Base-by-base conservation (phyloP, 1,140 invertebrate genomes). In the Apolygus lucorum region DNA sequence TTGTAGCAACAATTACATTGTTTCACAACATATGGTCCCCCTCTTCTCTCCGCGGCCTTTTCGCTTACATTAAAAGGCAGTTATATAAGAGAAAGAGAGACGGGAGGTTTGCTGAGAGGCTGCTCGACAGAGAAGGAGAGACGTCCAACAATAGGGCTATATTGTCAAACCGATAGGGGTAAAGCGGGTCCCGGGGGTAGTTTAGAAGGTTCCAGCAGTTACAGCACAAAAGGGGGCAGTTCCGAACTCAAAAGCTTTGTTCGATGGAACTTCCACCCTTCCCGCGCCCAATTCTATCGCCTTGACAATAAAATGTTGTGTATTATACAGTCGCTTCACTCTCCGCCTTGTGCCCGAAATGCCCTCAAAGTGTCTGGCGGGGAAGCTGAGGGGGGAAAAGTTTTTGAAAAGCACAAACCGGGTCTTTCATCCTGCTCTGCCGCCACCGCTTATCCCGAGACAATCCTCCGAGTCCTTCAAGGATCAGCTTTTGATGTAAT, bases 1-100 rank as follows among this genome's bases (percentile, higher is more conserved):
- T 70, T 70, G 68, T 70, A 49, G 63, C 52, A 59, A 68, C 67
- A 68, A 68, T 68, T 68, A 68, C 67, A 62, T 68, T 68, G 67
- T 68, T 68, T 68, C 67, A 25, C 67, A 68, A 68, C 67, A 68
- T 68, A 68, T 68, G 34, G 4, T 21, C 54, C 22, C 4, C 11
- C 22, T 21, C 22, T 59, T 11, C 22, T 21, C 54, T 59, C 54
- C 22, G 8, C 22, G 11, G 13, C 11, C 54, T 22, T 59, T 59
- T 59, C 54, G 54, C 54, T 59, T 59, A 59, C 54, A 68, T 68
- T 68, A 68, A 68, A 68, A 68, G 67, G 25, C 67, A 68, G 67
- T 68, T 68, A 68, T 54, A 59, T 24, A 26, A 11, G n/a, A 17
- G 14, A 11, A 49, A 49, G 34, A 49, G 34, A 17, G 17, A 17